Evolutionary conservation across 1,140 invertebrate species (phyloP).

Genomic region (Ceratoteleas bidentatus): DNA sequence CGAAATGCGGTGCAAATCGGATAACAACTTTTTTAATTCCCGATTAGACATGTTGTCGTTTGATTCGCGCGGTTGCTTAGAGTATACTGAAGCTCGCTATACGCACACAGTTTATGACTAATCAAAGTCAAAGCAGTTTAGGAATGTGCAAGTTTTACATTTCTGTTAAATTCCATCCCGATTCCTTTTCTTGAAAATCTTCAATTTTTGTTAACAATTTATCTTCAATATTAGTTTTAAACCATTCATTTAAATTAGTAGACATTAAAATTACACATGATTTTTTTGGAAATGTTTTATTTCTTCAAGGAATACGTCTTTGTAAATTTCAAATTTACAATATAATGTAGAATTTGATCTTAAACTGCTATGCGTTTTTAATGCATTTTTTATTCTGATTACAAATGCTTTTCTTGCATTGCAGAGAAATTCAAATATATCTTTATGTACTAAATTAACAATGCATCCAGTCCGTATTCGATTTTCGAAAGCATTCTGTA

Average conservation of each 20-base stretch:
- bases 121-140: too few species aligned
- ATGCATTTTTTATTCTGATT: slow-evolving; percentile 32
- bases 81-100: too few species aligned
- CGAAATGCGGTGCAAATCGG: too few species aligned
- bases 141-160: too few species aligned
- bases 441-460: slow-evolving; percentile 48
- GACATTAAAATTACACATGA: slow-evolving; percentile 17
- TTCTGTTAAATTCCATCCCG: too few species aligned
- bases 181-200: slow-evolving; percentile 50
- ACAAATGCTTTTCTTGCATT: slow-evolving; percentile 40
- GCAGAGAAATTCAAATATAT: slow-evolving; percentile 42
- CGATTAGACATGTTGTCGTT: too few species aligned
- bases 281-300: slow-evolving; percentile 54
- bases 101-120: too few species aligned
- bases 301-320: slow-evolving; percentile 38
- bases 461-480: slow-evolving; percentile 45
- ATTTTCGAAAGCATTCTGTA: slow-evolving; percentile 29
- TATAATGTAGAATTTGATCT: slow-evolving; percentile 47
- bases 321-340: slow-evolving; percentile 37
- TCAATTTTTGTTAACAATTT: slow-evolving; percentile 43
- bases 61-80: too few species aligned
- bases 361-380: slow-evolving; percentile 21
- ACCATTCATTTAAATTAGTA: slow-evolving; percentile 42
- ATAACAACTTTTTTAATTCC: too few species aligned
- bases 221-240: slow-evolving; percentile 34